Base-by-base conservation (phyloP, 2,888 invertebrate species). In the Tetrapedia diversipes region DNA sequence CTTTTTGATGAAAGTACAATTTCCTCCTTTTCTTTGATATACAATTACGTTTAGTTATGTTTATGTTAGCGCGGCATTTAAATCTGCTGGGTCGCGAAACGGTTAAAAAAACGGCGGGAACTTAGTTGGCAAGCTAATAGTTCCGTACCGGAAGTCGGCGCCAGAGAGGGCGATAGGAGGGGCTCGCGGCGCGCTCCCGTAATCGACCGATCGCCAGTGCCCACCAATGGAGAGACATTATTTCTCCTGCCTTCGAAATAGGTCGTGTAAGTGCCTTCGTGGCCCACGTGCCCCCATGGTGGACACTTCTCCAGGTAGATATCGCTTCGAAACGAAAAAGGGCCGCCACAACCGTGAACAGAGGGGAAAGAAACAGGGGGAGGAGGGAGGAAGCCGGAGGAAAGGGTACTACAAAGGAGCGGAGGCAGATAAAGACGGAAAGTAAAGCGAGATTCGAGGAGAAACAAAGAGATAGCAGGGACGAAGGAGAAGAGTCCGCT, bases 141-240 rank as follows among this genome's bases (percentile, higher is more conserved):
- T 51, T 27, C 27, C 32, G 61, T 68, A 73, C 82, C 84, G 83
- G 79, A 85, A 85, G 77, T 80, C 37, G 29, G 37, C 43, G 19
- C n/a, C 65, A 6, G 11, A 45, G 45, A 51, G 72, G 73, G 60
- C 73, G 67, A 66, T 64, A 53, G 76, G 56, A 34, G 71, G 56
- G 73, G 68, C 54, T 41, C 60, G 70, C 68, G 63, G 74, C 37
- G 32, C 53, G 69, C 67, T 67, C 71, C 61, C 56, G 85, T 77
- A 84, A 86, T 86, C 86, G 83, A 85, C 79, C 84, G 84, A 86
- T 87, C 84, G 80, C 81, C 74, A 67, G 11, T 51, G 88, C 84
- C 88, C 87, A 88, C 88, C 88, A 81, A 83, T 86, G 87, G 83
- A 87, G 88, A 88, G 86, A 86, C 87, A 88, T 88, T 88, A 87